Evolutionary conservation across 2,888 invertebrate species (phyloP), one percentile per base, ranked within the genome.

Genomic region (Hyposoter dolosus): DNA sequence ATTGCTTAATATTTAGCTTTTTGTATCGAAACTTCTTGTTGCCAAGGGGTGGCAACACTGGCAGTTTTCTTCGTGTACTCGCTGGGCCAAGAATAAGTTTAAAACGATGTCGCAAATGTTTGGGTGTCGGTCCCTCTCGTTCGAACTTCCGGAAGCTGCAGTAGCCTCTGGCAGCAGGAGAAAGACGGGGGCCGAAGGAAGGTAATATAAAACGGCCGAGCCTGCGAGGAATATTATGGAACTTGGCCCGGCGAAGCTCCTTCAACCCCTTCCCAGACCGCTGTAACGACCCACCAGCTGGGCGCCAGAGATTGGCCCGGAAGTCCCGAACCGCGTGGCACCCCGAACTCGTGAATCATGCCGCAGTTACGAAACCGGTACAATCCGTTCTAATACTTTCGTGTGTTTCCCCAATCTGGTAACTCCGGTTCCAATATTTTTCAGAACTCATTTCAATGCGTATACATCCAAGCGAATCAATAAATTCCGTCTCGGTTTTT

Each of bases 101-200:
- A 74, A 85, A 85, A 78, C 82, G 77, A 85, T 74, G 77, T 85
- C 74, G 81, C 82, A 82, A 85, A 82, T 85, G 82, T 85, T 82
- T 74, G 82, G 76, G 12, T 19, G 35, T 19, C 35, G 15, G 19
- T 23, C 56, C n/a, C 32, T 45, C 50, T 69, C 45, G 60, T 40
- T 43, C 78, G 19, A 56, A 60, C 45, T 40, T 65, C 50, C 65
- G 50, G 12, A 50, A 50, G 40, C 63, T 72, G 69, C 4, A 5
- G 68, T 43, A 47, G 45, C 71, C 72, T 68, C 80, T 76, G 53
- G 65, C 79, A 56, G n/a, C 35, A 15, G 12, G 63, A 84, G 43
- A 35, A 53, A 71, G 75, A 71, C 15, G 71, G 76, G 43, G 76
- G 43, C 43, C 50, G 63, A 63, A 76, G 69, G 43, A 53, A 69